phyloP scores from a whole-genome alignment of 2,113 vertebrate genomes.

The Paradisaea rubra region DNA sequence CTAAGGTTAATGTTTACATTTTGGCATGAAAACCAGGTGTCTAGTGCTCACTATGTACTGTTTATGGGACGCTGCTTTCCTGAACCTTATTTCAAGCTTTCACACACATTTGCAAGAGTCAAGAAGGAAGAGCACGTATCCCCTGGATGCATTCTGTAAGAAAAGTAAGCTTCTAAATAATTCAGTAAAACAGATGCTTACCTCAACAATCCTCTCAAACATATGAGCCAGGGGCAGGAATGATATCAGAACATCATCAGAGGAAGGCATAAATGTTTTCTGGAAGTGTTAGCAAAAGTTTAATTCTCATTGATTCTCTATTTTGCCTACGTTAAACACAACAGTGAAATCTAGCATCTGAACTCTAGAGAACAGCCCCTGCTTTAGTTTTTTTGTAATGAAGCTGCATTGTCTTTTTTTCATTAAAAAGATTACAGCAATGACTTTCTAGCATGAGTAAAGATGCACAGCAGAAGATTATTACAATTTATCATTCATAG shows the following conservation, averaged over 20 bases:
- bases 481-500: neutral
- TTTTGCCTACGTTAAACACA: neutral
- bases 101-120: slow-evolving; percentile 78
- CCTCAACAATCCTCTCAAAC: slow-evolving; percentile 96
- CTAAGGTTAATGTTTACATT: neutral
- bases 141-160: slow-evolving; percentile 56
- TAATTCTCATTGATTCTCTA: neutral
- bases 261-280: slow-evolving; percentile 59
- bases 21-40: neutral
- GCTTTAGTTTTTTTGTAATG: neutral
- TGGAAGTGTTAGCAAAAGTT: slow-evolving; percentile 61
- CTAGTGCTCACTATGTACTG: neutral
- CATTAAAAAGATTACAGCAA: neutral
- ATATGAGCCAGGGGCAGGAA: slow-evolving; percentile 97
- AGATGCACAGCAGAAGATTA: neutral
- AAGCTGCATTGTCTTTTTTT: neutral
- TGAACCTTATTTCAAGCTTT: slow-evolving; percentile 70
- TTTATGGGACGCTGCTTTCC: neutral
- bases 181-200: slow-evolving; percentile 53
- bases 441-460: neutral
- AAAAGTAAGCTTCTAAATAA: slow-evolving; percentile 28
- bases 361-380: neutral
- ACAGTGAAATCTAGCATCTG: neutral
- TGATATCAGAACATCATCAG: slow-evolving; percentile 86
- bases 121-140: slow-evolving; percentile 75